Base-by-base conservation (phyloP, 2,797 vertebrate genomes). In the Decapterus maruadsi region DNA sequence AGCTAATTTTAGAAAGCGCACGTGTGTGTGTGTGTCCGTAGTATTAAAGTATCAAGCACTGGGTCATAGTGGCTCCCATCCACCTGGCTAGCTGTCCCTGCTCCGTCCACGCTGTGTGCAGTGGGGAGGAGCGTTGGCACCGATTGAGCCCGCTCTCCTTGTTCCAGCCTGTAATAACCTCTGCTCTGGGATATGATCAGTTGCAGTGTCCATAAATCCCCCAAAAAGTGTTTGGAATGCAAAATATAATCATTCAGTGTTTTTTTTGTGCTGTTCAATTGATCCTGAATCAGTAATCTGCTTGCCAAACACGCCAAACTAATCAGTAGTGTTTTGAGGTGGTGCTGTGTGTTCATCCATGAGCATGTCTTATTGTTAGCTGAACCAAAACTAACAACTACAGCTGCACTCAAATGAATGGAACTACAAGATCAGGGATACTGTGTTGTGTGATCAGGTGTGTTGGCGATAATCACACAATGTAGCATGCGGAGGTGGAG, bases 71-170 rank as follows among this genome's bases (percentile, higher is more conserved):
- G 36, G 74, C 79, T 75, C 87, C 40, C 80, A 74, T 88, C 90
- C 86, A 89, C 90, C 88, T 78, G 85, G 74, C 54, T 80, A 78
- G 76, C 78, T 90, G 72, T 88, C 86, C 83, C 87, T 87, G 90
- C 80, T 83, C 86, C 59, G 86, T 90, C 80, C 86, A 87, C 68
- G n/a, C 26, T 26, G 84, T 75, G 85, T 86, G 67, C 74, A 60
- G 29, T 62, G 62, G 55, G 75, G 67, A 70, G 50, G 64, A 31
- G 43, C 82, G 77, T 82, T 81, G 55, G 10, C 62, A 42, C 50
- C 61, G 51, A 51, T 58, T 62, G 65, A 20, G 29, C 64, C 46
- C 22, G 31, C 59, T 53, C 40, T 31, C 34, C 60, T 40, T 68
- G 16, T 60, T 59, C 61, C 73, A 58, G 65, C 78, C 53, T 81